Evolutionary conservation across 2,797 vertebrate species (phyloP), one percentile per base, ranked within the genome.

Genomic region (Varecia variegata): DNA sequence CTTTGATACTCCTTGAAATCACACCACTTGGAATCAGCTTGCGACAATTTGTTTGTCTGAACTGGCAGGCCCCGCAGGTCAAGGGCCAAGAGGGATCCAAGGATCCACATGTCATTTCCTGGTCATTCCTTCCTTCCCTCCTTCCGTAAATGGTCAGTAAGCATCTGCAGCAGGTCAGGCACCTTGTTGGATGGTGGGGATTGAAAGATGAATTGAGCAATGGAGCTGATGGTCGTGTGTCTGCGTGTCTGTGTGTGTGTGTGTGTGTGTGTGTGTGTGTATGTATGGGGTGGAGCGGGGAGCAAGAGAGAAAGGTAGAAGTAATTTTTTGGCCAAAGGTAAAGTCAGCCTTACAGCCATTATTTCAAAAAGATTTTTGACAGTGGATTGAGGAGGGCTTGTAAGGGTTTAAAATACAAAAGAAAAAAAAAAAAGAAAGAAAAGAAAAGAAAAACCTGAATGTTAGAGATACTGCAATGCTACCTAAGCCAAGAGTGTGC

Each of bases 321-420:
- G 20, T 50, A 52, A 38, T 56, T 68, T 90, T 20, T 35, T 79
- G 13, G 2, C 40, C 21, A 93, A 12, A 79, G 23, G 11, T 13
- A 85, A 84, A 2, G 4, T 74, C 30, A 50, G 0, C 32, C 11
- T 81, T 83, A 73, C 5, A 30, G 27, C 50, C 84, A 2, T 18
- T 73, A 82, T 76, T 90, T 58, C 65, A 21, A 86, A 95, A 82
- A 4, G 17, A 21, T 10, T 58, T 91, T 81, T 93, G 50, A 20
- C 54, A 82, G 17, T 58, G 7, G 3, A 3, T 83, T 76, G 20
- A 86, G 4, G 23, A 74, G 13, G 9, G 1, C 25, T 76, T 35
- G 6, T n/a, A 54, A 70, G 11, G 3, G 7, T 92, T 68, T 90
- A 47, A 90, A 27, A 58, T 9, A 65, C 62, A 65, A n/a, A 62